Conservation (phyloP, 2,888 invertebrate genomes). For the Tetheella fluctuosa region DNA sequence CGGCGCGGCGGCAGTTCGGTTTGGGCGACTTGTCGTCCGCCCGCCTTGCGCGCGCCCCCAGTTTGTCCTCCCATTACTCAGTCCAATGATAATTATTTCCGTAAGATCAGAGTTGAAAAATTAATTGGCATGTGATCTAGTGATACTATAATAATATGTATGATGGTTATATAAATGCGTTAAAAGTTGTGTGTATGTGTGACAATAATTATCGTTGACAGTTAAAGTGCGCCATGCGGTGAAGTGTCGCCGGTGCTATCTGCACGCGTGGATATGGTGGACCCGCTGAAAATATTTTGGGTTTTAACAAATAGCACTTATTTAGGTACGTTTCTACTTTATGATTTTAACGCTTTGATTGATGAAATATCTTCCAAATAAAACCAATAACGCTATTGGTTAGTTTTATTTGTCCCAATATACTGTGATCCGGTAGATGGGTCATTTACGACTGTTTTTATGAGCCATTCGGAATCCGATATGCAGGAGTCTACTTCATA, state of each 20-base stretch:
- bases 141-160: slow-evolving; percentile 55
- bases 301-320: slow-evolving; percentile 93
- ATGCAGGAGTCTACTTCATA: slow-evolving; percentile 41
- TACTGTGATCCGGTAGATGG: slow-evolving; percentile 42
- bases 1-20: slow-evolving; percentile 76
- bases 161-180: slow-evolving; percentile 40
- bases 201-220: slow-evolving; percentile 55
- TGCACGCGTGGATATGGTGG: slow-evolving; percentile 87
- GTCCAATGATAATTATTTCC: slow-evolving; percentile 45
- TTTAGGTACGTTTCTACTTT: slow-evolving; percentile 82
- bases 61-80: slow-evolving; percentile 30
- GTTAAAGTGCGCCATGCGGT: slow-evolving; percentile 76
- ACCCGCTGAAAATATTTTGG: slow-evolving; percentile 93
- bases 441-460: slow-evolving; percentile 66
- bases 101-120: slow-evolving; percentile 39
- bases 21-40: slow-evolving; percentile 66
- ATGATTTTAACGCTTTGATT: slow-evolving; percentile 25
- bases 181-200: slow-evolving; percentile 43
- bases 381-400: slow-evolving; percentile 37
- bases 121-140: slow-evolving; percentile 50
- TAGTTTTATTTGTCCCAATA: slow-evolving; percentile 55
- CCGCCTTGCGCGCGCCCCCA: slow-evolving; percentile 53
- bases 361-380: slow-evolving; percentile 36
- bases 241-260: slow-evolving; percentile 65
- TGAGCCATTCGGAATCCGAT: slow-evolving; percentile 53